A percentile compares a stretch with the other conserved stretches of the same genome.
phyloP scores from a whole-genome alignment of 1,140 invertebrate genomes.

The Diorhabda carinulata region DNA sequence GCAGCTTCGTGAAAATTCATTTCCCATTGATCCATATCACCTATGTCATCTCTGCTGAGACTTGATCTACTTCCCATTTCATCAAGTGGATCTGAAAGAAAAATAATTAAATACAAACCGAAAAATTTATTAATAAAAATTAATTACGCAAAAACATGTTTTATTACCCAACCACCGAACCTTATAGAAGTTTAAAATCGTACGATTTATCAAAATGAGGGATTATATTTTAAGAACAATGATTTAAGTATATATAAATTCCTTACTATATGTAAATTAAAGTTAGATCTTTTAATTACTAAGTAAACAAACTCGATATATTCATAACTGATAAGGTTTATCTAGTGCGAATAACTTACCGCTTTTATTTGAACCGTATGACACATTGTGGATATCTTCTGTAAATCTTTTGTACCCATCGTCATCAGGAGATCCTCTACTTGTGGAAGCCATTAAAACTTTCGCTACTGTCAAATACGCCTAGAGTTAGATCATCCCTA shows the following conservation, averaged over 20 bases:
- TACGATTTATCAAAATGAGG: no score
- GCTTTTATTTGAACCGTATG: constrained; percentile 54
- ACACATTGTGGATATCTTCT: constrained; percentile 55
- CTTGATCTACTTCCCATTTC: constrained; percentile 49
- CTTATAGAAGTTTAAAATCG: no score
- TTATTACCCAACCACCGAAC: no score
- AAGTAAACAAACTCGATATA: neutral
- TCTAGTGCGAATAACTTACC: constrained; percentile 44
- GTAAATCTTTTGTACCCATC: constrained; percentile 57
- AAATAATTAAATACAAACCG: neutral
- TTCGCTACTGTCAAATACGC: constrained; percentile 26
- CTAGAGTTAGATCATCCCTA: constrained; percentile 5
- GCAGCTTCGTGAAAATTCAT: constrained; percentile 89
- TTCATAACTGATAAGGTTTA: neutral
- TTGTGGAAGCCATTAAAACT: constrained; percentile 29
- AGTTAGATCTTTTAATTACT: neutral
- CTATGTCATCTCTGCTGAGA: constrained; percentile 41
- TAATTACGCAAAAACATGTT: constrained; percentile 24
- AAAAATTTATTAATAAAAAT: neutral
- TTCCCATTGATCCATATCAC: constrained; percentile 63
- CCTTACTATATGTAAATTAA: neutral
- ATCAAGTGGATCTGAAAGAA: constrained; percentile 35
- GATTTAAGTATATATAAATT: no score
- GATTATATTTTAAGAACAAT: no score
- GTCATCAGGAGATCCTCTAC: constrained; percentile 50